Evolutionary conservation across 23 tunicate genomes (phyloP).

Genomic region (Halocynthia roretzi): DNA sequence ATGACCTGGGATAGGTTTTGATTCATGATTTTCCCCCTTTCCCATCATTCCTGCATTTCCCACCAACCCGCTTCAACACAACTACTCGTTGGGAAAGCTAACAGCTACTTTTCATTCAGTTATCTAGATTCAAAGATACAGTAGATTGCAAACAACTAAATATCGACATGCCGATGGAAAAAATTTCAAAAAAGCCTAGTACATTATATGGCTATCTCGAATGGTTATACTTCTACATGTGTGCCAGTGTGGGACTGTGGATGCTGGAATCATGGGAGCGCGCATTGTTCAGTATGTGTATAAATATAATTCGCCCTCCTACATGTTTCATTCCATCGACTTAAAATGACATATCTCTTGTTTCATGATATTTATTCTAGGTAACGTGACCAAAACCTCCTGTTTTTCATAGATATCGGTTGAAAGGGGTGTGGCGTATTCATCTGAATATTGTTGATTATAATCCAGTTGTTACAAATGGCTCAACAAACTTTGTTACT

Average conservation of each 20-base stretch:
- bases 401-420: too few species aligned
- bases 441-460: too few species aligned
- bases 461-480: too few species aligned
- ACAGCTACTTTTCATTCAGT: neutral
- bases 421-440: too few species aligned
- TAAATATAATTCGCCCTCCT: neutral
- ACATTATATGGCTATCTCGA: conserved; percentile 33
- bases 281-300: conserved; percentile 39
- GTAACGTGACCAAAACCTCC: too few species aligned
- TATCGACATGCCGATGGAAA: conserved; percentile 22
- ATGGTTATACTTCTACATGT: conserved; percentile 55
- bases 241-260: conserved; percentile 49
- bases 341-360: neutral
- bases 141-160: neutral
- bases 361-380: neutral
- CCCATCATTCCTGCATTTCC: too few species aligned
- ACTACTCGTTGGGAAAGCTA: neutral
- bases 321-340: neutral
- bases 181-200: conserved; percentile 35
- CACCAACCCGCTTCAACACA: too few species aligned
- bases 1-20: too few species aligned
- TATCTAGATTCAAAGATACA: neutral
- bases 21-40: too few species aligned
- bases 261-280: conserved; percentile 80
- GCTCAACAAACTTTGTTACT: too few species aligned